Base-by-base conservation (phyloP, 2,113 vertebrate species). In the Prunella fulvescens region DNA sequence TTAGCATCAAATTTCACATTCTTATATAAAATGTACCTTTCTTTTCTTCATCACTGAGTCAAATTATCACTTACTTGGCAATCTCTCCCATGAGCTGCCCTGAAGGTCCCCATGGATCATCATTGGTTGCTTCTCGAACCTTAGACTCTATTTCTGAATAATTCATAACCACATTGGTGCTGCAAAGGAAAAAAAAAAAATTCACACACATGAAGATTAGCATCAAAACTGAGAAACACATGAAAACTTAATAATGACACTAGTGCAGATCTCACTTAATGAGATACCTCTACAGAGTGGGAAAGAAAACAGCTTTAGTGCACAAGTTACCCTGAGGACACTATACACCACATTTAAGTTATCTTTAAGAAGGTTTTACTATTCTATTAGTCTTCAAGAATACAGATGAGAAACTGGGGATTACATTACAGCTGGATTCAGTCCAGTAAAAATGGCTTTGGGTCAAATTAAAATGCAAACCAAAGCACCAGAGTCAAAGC, bases 91-190 rank as follows among this genome's bases (percentile, higher is more conserved):
- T 99, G 97, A 99, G 98, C 82, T 99, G 99, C 97, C 99, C 99
- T 28, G 99, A 99, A 95, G 99, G 99, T 98, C 99, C 99, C 99
- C 99, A 99, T 4, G 99, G 98, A 98, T 99, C 99, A 65, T 99
- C 99, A 93, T 99, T 99, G 93, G 99, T 99, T 97, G 99, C 99
- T 98, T 99, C 99, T 98, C 99, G 98, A 98, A 99, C 99, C 98
- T 99, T 99, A 97, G 99, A 99, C 97, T 99, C 99, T 11, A 99
- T 98, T 98, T 99, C 99, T 94, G 99, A 99, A 98, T 99, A 99
- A 98, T 99, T 99, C 99, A 99, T 99, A 97, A 99, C 99, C 97
- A 99, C 99, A 92, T 99, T 99, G 98, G 99, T 99, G 98, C 99
- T 98, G 98, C 94, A 98, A 97, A 98, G 94, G 91, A 96, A 97